phyloP scores from a whole-genome alignment of 1,140 invertebrate genomes.

The Idris sp. region DNA sequence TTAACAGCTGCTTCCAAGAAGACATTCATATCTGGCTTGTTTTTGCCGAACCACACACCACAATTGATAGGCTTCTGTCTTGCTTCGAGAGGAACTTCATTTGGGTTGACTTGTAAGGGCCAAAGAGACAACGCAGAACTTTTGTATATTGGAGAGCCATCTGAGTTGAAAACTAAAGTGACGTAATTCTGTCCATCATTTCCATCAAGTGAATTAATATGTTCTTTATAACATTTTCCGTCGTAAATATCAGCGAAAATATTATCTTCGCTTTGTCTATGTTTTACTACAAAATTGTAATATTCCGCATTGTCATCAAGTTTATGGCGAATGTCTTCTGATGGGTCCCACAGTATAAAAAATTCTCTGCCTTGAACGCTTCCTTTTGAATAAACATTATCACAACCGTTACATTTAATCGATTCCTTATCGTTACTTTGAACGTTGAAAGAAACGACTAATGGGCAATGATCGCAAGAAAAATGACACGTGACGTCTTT shows the following conservation, averaged over 20 bases:
- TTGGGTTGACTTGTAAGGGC: constrained; percentile 25
- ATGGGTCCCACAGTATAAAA: constrained; percentile 24
- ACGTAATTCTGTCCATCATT: constrained; percentile 16
- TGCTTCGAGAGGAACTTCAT: constrained; percentile 15
- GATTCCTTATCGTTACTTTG: neutral
- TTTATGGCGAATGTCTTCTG: constrained; percentile 11
- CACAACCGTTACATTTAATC: constrained; percentile 9
- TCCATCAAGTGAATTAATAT: constrained; percentile 4
- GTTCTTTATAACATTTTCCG: constrained; percentile 29
- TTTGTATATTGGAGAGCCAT: constrained; percentile 30
- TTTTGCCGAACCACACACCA: constrained; percentile 37
- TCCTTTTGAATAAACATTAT: constrained; percentile 4
- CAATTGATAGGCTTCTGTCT: constrained; percentile 8
- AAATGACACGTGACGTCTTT: constrained; percentile 14
- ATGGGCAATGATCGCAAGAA: constrained; percentile 6
- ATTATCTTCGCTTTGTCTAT: constrained; percentile 8
- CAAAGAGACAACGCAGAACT: constrained; percentile 44
- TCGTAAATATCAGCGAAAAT: constrained; percentile 25
- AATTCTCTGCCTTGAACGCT: constrained; percentile 15
- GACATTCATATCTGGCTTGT: constrained; percentile 36
- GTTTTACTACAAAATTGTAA: constrained; percentile 18
- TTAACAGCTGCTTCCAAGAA: constrained; percentile 30
- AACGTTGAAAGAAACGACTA: constrained; percentile 2
- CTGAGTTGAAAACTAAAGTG: constrained; percentile 29
- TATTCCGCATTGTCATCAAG: constrained; percentile 24